Conservation (phyloP, 2,888 invertebrate species). For the Metalampra italica region DNA sequence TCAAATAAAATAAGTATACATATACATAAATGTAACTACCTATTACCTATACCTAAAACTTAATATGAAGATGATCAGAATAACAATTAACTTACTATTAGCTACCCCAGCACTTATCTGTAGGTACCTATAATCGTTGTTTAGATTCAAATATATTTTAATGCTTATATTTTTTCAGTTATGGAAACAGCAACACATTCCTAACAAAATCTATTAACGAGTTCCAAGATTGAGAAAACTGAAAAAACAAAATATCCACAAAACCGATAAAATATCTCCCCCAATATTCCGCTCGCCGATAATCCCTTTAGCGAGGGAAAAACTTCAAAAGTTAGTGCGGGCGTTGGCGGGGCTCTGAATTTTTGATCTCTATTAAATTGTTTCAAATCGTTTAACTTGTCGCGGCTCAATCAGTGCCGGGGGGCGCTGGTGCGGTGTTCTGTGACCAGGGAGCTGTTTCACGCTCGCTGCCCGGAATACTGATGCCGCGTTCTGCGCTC, state of each 20-base stretch:
- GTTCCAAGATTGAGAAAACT: conserved; percentile 38
- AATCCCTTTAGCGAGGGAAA: conserved; percentile 77
- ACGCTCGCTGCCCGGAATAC: conserved; percentile 56
- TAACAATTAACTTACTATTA: no score
- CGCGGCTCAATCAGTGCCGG: conserved; percentile 75
- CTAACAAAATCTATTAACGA: conserved; percentile 10
- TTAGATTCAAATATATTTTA: no score
- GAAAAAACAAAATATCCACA: conserved; percentile 51
- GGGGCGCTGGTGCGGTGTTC: conserved; percentile 27
- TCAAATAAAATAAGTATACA: no score
- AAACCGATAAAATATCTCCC: conserved; percentile 70
- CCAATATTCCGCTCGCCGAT: conserved; percentile 66
- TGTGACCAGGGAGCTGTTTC: conserved; percentile 28
- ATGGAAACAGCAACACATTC: not conserved
- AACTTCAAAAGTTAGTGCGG: conserved; percentile 79
- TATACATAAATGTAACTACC: no score
- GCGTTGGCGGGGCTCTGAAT: conserved; percentile 65
- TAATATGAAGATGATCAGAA: no score
- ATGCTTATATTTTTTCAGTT: no score
- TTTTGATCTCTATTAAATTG: conserved; percentile 80
- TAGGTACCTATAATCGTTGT: no score
- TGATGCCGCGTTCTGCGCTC: conserved; percentile 8
- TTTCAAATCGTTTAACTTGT: conserved; percentile 80
- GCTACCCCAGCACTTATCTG: no score
- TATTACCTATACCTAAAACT: no score